Evolutionary conservation across 2,888 invertebrate genomes (phyloP), one percentile per base, ranked within the genome.

Genomic region (Platycheirus albimanus): DNA sequence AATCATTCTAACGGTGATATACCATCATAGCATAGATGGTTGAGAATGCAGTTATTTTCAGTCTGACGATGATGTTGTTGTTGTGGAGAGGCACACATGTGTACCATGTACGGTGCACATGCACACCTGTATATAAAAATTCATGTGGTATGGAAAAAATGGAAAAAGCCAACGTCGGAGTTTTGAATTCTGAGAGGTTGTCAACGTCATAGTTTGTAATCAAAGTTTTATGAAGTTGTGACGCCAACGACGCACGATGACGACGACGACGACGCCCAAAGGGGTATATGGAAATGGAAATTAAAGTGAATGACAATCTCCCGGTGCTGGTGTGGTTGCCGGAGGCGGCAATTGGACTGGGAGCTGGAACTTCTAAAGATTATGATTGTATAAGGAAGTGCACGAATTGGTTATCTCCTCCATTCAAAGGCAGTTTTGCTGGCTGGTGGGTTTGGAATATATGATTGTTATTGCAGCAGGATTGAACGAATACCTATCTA

Each of bases 1-100:
- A 81, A 81, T 81, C 71, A 77, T 81, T 81, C 81, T 81, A 81
- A 81, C 81, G 81, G 81, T 81, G 81, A 67, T 72, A 76, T 71
- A 66, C 58, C 69, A 51, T 75, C 64, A n/a, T 10, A 15, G 3
- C 24, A 38, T 70, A 47, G 45, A 41, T 49, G 20, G 38, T 45
- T 15, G 19, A 8, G 66, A 72, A 61, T 81, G 81, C 81, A 81
- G 81, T 81, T 79, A 74, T 58, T 43, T 78, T 51, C 41, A 36
- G 43, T 15, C 11, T 61, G n/a, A n/a, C n/a, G n/a, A n/a, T n/a
- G n/a, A n/a, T n/a, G n/a, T n/a, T n/a, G n/a, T n/a, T n/a, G 58
- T 64, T 70, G 38, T 70, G 24, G 30, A 51, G 10, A 13, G 49
- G 38, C 64, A 63, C 33, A 45, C 56, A 45, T 67, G 11, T 17